A percentile compares a stretch with the other conserved stretches of the same genome.
Conservation (phyloP, 2,888 invertebrate genomes). For the Stenurella melanura region DNA sequence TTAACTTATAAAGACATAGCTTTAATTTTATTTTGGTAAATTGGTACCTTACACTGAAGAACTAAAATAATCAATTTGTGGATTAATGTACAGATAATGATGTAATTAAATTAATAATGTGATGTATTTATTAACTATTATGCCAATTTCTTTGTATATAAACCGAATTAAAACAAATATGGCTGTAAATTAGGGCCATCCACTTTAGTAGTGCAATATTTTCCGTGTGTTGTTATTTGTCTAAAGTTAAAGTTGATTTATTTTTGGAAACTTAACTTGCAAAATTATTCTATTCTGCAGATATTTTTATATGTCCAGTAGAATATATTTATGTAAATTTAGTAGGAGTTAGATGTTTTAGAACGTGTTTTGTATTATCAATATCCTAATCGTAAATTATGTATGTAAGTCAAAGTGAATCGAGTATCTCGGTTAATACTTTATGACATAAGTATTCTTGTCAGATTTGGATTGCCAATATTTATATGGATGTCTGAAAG, state of each 20-base stretch:
- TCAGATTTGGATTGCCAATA: background rate
- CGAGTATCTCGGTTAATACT: background rate
- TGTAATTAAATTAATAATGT: slow-evolving; percentile 46
- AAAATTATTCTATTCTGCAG: slow-evolving; percentile 10
- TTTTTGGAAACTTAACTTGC: slow-evolving; percentile 9
- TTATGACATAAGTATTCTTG: background rate
- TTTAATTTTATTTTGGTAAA: slow-evolving; percentile 46
- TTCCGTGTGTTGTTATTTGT: slow-evolving; percentile 38
- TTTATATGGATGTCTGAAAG: background rate
- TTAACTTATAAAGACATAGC: slow-evolving; percentile 49
- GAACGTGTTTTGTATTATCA: slow-evolving; percentile 7
- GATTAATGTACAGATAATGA: slow-evolving; percentile 44
- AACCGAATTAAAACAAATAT: slow-evolving; percentile 56
- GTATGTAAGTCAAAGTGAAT: background rate
- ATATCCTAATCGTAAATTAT: background rate
- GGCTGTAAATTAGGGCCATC: slow-evolving; percentile 62
- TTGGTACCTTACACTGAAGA: slow-evolving; percentile 5
- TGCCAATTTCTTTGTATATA: slow-evolving; percentile 53
- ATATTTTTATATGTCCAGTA: slow-evolving; percentile 13
- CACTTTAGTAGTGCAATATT: slow-evolving; percentile 62
- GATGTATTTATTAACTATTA: slow-evolving; percentile 51
- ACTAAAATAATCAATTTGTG: slow-evolving; percentile 19
- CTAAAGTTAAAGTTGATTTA: background rate
- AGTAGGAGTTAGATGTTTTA: slow-evolving; percentile 24
- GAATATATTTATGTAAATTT: slow-evolving; percentile 18